Evolutionary conservation across 2,113 vertebrate genomes (phyloP).

Genomic region (Lutjanus erythropterus): DNA sequence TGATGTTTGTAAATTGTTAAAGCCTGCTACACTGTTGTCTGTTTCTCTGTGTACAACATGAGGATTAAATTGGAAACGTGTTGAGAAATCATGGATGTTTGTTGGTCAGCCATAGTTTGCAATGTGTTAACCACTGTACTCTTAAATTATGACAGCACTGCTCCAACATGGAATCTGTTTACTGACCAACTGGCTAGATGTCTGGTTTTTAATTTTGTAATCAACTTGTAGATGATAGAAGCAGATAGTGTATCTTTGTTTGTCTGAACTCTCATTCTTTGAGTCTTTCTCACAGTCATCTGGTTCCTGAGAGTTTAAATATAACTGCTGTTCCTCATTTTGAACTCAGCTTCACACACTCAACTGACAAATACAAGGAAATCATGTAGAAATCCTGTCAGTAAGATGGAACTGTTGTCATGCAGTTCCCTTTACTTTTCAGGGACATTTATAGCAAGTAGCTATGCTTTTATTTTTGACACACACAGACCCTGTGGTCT

Average conservation of each 20-base stretch:
- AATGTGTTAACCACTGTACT: neutral
- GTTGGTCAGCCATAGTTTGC: neutral
- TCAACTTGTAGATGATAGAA: neutral
- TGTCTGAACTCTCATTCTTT: too few relatives aligned
- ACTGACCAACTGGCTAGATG: neutral
- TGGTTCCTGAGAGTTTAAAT: conserved; percentile 4
- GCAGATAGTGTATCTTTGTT: neutral
- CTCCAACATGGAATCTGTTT: neutral
- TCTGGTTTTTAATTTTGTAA: neutral
- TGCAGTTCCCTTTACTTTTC: conserved; percentile 1
- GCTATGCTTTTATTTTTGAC: too few relatives aligned
- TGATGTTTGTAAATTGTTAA: neutral
- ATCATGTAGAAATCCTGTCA: neutral
- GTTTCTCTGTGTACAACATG: neutral
- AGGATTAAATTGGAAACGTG: neutral
- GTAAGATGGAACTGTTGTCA: neutral
- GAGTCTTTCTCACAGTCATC: neutral
- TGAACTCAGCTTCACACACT: neutral
- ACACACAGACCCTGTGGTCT: too few relatives aligned
- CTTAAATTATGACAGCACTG: neutral
- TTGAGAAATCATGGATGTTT: neutral
- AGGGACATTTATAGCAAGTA: neutral
- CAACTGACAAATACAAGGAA: neutral
- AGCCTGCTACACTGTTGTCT: neutral
- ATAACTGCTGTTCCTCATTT: conserved; percentile 20